These are phyloP conservation scores for Sturmia bella DNA, from an alignment of 2,888 invertebrate genomes.

Conservation along the genomic window DNA sequence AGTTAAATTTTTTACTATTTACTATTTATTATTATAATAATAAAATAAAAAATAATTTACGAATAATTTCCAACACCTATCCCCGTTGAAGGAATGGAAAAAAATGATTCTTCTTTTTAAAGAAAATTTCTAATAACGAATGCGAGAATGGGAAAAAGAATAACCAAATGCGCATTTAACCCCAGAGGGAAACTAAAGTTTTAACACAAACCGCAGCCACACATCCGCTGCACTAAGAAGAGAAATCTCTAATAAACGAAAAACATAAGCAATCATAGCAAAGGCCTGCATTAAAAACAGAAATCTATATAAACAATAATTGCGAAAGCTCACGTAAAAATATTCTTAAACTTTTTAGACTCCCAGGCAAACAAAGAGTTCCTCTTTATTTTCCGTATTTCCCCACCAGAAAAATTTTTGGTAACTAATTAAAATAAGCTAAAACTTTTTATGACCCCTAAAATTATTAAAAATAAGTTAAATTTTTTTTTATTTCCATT, in stretches of 20 bases:
- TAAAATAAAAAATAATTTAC: too few relatives aligned
- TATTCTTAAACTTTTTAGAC: constrained; percentile 44
- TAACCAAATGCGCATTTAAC: too few relatives aligned
- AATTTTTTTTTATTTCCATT: not conserved
- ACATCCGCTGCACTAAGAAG: constrained; percentile 44
- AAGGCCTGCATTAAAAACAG: not conserved
- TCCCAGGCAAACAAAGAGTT: constrained; percentile 3
- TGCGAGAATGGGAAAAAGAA: too few relatives aligned
- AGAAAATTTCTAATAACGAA: too few relatives aligned
- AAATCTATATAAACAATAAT: not conserved
- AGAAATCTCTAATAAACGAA: constrained; percentile 15
- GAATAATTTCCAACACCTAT: too few relatives aligned
- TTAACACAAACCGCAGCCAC: constrained; percentile 31
- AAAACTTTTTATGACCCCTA: constrained; percentile 1
- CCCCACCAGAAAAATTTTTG: not conserved
- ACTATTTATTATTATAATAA: too few relatives aligned
- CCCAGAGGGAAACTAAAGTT: constrained; percentile 11
- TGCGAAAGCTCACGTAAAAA: not conserved
- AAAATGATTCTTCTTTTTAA: too few relatives aligned
- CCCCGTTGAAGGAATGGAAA: too few relatives aligned
- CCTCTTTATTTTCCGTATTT: too few relatives aligned
- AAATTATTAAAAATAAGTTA: constrained; percentile 2
- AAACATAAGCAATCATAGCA: not conserved
- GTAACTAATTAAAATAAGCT: constrained; percentile 5
- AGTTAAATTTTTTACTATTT: too few relatives aligned